phyloP scores from a whole-genome alignment of 1,140 invertebrate species.

The Rhagoletis pomonella region DNA sequence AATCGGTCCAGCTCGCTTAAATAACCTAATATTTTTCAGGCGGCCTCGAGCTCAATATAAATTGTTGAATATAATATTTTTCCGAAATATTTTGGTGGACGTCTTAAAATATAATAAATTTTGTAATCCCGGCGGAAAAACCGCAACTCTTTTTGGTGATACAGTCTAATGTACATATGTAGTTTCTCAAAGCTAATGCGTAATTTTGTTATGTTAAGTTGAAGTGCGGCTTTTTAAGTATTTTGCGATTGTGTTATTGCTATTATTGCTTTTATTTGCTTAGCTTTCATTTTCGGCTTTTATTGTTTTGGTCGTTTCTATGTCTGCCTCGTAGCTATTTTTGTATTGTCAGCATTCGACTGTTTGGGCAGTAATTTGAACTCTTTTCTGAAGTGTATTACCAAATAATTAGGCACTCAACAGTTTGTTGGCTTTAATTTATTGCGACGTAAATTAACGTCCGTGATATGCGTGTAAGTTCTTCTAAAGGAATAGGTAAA shows the following conservation, averaged over 20 bases:
- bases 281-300: constrained; percentile 36
- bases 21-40: no score
- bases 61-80: no score
- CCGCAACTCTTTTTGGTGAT: no score
- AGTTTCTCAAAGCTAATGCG: background rate
- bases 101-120: no score
- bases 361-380: constrained; percentile 22
- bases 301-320: background rate
- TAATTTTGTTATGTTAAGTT: constrained; percentile 1
- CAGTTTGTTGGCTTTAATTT: constrained; percentile 54
- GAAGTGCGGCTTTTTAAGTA: background rate
- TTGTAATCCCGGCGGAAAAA: no score
- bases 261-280: background rate
- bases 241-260: background rate
- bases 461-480: constrained; percentile 1
- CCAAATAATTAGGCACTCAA: constrained; percentile 70
- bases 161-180: no score
- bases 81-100: no score
- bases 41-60: no score
- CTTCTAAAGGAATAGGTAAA: background rate
- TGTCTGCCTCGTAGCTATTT: background rate
- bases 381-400: constrained; percentile 62
- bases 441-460: background rate
- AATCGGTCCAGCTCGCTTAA: no score
- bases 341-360: constrained; percentile 34